Evolutionary conservation across 2,888 invertebrate genomes (phyloP).

Genomic region (Aproaerema taeniolella): DNA sequence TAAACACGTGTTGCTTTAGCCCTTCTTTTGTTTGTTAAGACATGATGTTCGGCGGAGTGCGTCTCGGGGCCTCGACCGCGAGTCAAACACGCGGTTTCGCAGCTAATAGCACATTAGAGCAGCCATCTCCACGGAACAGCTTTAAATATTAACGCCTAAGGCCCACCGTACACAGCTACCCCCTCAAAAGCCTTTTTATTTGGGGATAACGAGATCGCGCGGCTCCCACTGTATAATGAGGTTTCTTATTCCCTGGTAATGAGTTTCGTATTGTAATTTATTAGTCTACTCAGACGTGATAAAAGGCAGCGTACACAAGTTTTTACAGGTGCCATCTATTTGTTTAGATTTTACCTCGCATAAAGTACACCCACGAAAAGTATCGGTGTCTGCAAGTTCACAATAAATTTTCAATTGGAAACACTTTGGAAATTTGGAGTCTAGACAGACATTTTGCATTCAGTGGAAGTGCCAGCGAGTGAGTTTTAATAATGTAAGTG

Average conservation of each 20-base stretch:
- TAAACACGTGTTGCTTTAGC: no score
- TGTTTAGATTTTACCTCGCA: no score
- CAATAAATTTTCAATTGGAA: not conserved
- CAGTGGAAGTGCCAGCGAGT: constrained; percentile 2
- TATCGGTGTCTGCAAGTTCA: not conserved
- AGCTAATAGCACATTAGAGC: constrained; percentile 64
- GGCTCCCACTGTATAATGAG: constrained; percentile 47
- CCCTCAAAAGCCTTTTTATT: constrained; percentile 57
- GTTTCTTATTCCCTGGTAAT: constrained; percentile 55
- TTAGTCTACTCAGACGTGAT: constrained; percentile 31
- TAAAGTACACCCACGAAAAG: not conserved
- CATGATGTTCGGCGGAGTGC: no score
- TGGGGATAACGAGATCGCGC: constrained; percentile 55
- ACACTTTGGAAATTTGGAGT: constrained; percentile 1
- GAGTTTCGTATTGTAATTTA: constrained; percentile 47
- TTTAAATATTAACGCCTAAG: constrained; percentile 62
- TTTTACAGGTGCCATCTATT: not conserved
- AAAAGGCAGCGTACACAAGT: constrained; percentile 9
- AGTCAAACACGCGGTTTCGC: constrained; percentile 42
- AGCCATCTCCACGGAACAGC: constrained; percentile 46
- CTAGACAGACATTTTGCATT: constrained; percentile 2
- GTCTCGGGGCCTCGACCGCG: constrained; percentile 9
- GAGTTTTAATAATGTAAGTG: constrained; percentile 10
- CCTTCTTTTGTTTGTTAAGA: no score
- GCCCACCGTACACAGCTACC: constrained; percentile 35